Evolutionary conservation across 2,113 vertebrate genomes (phyloP), one percentile per base, ranked within the genome.

Genomic region (Oceanites oceanicus): DNA sequence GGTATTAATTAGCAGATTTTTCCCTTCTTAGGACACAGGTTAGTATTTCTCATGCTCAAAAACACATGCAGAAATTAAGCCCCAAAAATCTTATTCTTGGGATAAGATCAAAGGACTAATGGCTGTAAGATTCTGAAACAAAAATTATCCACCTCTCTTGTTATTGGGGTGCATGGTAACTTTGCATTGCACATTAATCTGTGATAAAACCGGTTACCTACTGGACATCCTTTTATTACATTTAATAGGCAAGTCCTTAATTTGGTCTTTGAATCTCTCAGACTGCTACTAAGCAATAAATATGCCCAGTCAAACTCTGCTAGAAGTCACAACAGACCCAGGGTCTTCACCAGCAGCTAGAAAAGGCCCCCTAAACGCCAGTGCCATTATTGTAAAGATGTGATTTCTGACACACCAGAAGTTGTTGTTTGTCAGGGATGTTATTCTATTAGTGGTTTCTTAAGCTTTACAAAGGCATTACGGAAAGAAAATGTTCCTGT

Each of bases 1-100:
- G 59, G 36, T 77, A 84, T 96, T 90, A 93, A 88, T 83, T 84
- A 86, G 59, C 80, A 88, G 83, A 58, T 72, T 91, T 95, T 89
- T 40, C 23, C 66, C 86, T 89, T 91, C 82, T 75, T 65, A 92
- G 92, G 74, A 65, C 22, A 92, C 40, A n/a, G 80, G 34, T 79
- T 74, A 23, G 52, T 66, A 79, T 86, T 75, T 91, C n/a, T 86
- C n/a, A 42, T 42, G 58, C 34, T 85, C 10, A 40, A 9, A 42
- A 91, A 56, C 63, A 62, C 15, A 0, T 38, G 32, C 62, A 85
- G 73, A 92, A 94, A 81, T 79, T 65, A 85, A 87, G 14, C 49
- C 67, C 36, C 20, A 8, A 59, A 68, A 84, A 61, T 75, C 59
- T 76, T 85, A 53, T 58, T 87, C 36, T 53, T 73, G 18, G 56